Evolutionary conservation across 2,888 invertebrate genomes (phyloP).

Genomic region (Ditula angustiorana): DNA sequence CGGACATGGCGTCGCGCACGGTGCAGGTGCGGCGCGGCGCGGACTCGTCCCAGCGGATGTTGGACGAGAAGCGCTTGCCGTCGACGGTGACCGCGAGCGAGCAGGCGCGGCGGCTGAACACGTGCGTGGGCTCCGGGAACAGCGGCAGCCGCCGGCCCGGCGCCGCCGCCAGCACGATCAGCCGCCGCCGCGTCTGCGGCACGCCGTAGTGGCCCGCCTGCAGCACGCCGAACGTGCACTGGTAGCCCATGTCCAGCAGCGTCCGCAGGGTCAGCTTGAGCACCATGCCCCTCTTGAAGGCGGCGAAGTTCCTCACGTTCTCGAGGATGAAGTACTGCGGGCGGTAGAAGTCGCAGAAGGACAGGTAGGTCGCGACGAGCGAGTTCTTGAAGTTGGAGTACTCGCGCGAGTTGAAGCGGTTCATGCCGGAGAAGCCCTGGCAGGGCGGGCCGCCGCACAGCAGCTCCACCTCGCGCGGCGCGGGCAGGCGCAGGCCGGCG

Average conservation of each 20-base stretch:
- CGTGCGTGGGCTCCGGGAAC: conserved; percentile 92
- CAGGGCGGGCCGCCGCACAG: conserved; percentile 95
- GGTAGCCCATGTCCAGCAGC: conserved; percentile 93
- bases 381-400: conserved; percentile 95
- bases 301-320: conserved; percentile 94
- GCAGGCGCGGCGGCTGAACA: conserved; percentile 89
- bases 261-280: conserved; percentile 91
- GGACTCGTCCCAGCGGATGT: conserved; percentile 87
- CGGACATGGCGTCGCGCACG: conserved; percentile 93
- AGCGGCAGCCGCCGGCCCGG: conserved; percentile 90
- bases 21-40: conserved; percentile 92
- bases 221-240: conserved; percentile 93
- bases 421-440: conserved; percentile 96
- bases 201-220: conserved; percentile 95
- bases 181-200: conserved; percentile 91
- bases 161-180: conserved; percentile 93
- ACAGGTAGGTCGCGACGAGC: conserved; percentile 91
- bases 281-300: conserved; percentile 92
- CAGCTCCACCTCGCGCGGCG: conserved; percentile 92
- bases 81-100: conserved; percentile 80
- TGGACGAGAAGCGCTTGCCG: conserved; percentile 78
- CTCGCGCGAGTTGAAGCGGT: conserved; percentile 93
- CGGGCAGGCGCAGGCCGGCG: conserved; percentile 86
- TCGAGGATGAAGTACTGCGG: conserved; percentile 94
- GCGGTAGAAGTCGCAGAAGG: conserved; percentile 94